These are phyloP conservation scores for Colletes latitarsis DNA, from an alignment of 1,140 invertebrate genomes.

Conservation along the genomic window DNA sequence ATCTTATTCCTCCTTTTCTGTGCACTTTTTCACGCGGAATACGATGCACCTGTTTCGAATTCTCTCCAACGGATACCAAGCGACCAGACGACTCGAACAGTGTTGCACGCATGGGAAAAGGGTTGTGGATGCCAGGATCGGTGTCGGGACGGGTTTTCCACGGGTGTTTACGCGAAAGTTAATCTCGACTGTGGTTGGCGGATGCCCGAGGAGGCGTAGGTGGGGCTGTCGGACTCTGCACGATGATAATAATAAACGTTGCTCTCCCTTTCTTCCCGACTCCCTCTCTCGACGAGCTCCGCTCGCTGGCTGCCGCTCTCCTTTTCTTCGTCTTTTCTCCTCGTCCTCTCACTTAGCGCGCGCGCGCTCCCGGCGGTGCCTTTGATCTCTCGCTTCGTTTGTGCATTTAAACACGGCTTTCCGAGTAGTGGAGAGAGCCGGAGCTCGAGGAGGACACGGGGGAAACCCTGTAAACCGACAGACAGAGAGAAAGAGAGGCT, in stretches of 20 bases:
- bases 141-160: slow-evolving; percentile 22
- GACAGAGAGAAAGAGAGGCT: slow-evolving; percentile 56
- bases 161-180: slow-evolving; percentile 70
- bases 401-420: slow-evolving; percentile 77
- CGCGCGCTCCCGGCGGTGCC: slow-evolving; percentile 60
- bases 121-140: not conserved
- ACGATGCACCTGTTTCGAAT: too few relatives aligned
- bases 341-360: slow-evolving; percentile 50
- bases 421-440: slow-evolving; percentile 59
- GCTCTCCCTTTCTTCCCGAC: slow-evolving; percentile 27
- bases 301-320: not conserved
- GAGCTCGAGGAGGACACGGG: slow-evolving; percentile 36
- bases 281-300: slow-evolving; percentile 14
- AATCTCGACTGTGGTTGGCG: slow-evolving; percentile 57
- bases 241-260: slow-evolving; percentile 75
- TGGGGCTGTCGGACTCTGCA: slow-evolving; percentile 26
- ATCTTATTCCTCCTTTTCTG: too few relatives aligned
- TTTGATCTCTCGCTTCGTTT: slow-evolving; percentile 79
- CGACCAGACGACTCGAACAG: too few relatives aligned
- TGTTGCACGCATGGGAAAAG: not conserved
- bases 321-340: slow-evolving; percentile 26
- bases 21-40: too few relatives aligned
- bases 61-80: too few relatives aligned
- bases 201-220: slow-evolving; percentile 30
- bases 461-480: slow-evolving; percentile 25